Evolutionary conservation across 2,797 vertebrate genomes (phyloP).

Genomic region (Chromis chromis): DNA sequence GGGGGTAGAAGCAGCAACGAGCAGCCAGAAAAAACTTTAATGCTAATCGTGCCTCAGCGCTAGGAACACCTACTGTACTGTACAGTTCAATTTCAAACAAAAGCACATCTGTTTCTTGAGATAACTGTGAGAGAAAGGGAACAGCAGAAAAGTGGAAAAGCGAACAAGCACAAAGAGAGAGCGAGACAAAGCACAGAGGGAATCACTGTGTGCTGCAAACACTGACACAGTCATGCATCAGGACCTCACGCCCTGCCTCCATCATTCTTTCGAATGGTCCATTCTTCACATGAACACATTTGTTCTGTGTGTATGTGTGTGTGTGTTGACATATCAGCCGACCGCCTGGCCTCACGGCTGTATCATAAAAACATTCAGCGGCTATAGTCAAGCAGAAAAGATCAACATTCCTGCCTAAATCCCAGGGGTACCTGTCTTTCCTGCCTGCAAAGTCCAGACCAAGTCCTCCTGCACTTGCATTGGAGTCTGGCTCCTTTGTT

Average conservation of each 20-base stretch:
- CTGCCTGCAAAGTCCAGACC: constrained; percentile 16
- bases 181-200: constrained; percentile 78
- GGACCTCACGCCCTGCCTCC: constrained; percentile 75
- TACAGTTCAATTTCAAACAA: constrained; percentile 74
- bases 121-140: constrained; percentile 53
- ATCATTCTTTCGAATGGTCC: constrained; percentile 66
- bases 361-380: constrained; percentile 48
- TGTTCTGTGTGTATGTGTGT: constrained; percentile 50
- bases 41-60: constrained; percentile 43
- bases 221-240: constrained; percentile 84
- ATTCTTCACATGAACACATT: constrained; percentile 72
- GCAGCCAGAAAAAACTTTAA: constrained; percentile 43
- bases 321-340: constrained; percentile 52
- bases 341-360: constrained; percentile 29
- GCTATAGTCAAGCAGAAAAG: constrained; percentile 35
- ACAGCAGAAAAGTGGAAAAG: constrained; percentile 48
- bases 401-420: constrained; percentile 64
- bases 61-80: constrained; percentile 60
- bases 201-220: constrained; percentile 78
- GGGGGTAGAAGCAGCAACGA: constrained; percentile 16
- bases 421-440: constrained; percentile 39
- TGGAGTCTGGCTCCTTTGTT: neutral
- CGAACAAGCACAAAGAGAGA: constrained; percentile 57
- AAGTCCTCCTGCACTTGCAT: neutral
- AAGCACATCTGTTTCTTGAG: constrained; percentile 70